Evolutionary conservation across 2,113 vertebrate species (phyloP).

Genomic region (Bungarus multicinctus): DNA sequence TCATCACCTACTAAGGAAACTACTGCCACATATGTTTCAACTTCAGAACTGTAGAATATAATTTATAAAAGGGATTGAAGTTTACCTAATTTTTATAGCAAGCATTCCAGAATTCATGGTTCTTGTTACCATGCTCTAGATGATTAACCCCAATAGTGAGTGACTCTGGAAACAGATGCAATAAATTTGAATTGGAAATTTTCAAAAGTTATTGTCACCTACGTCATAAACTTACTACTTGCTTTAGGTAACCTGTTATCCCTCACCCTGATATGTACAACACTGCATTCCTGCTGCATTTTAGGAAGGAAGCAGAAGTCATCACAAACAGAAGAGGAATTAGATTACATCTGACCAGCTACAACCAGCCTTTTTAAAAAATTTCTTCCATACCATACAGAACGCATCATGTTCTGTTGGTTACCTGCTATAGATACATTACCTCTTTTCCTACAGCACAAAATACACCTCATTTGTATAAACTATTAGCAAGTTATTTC

Average conservation of each 20-base stretch:
- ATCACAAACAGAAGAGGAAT: not conserved
- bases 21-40: accelerated
- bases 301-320: not conserved
- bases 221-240: not conserved
- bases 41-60: not conserved
- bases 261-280: not conserved
- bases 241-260: not conserved
- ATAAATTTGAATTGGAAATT: not conserved
- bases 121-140: not conserved
- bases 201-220: not conserved
- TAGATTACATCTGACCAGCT: not conserved
- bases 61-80: not conserved
- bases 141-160: not conserved
- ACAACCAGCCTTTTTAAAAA: not conserved
- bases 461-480: not conserved
- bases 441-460: not conserved
- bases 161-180: not conserved
- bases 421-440: not conserved
- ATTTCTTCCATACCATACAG: not conserved
- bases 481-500: not conserved
- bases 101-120: not conserved
- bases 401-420: not conserved
- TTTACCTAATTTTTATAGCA: not conserved
- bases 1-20: not conserved
- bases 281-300: not conserved